Evolutionary conservation across 1,140 invertebrate species (phyloP).

Genomic region (Neodiprion pinetum): DNA sequence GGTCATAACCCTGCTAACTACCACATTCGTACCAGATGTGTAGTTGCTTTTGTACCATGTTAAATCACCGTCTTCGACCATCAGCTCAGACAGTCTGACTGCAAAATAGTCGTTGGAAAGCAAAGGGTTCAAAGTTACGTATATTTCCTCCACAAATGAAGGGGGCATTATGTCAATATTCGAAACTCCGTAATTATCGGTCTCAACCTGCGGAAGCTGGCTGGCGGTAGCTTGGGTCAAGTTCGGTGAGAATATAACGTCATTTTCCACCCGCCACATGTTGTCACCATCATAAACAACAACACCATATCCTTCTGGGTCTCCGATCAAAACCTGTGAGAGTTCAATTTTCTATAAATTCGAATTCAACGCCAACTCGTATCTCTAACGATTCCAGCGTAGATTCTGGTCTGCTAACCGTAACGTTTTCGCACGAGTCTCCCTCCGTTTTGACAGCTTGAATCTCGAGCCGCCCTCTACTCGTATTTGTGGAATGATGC

Average conservation of each 20-base stretch:
- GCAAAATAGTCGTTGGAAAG: conserved; percentile 46
- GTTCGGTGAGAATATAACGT: conserved; percentile 24
- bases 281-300: conserved; percentile 37
- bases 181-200: conserved; percentile 50
- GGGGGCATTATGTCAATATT: conserved; percentile 50
- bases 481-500: too few species aligned
- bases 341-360: too few species aligned
- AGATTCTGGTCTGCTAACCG: conserved; percentile 25
- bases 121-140: conserved; percentile 50
- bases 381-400: too few species aligned
- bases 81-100: conserved; percentile 34
- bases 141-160: conserved; percentile 8
- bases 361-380: too few species aligned
- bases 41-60: conserved; percentile 30
- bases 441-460: too few species aligned
- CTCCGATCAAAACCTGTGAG: conserved; percentile 49
- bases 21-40: neutral
- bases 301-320: conserved; percentile 50
- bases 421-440: neutral
- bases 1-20: conserved; percentile 16
- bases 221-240: conserved; percentile 39
- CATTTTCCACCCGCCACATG: conserved; percentile 44
- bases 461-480: too few species aligned
- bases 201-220: conserved; percentile 34
- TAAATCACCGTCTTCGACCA: conserved; percentile 24